Percentiles rank a stretch among this genome's conserved stretches.
Conservation (phyloP, 2,113 vertebrate species). For the Anas platyrhynchos region DNA sequence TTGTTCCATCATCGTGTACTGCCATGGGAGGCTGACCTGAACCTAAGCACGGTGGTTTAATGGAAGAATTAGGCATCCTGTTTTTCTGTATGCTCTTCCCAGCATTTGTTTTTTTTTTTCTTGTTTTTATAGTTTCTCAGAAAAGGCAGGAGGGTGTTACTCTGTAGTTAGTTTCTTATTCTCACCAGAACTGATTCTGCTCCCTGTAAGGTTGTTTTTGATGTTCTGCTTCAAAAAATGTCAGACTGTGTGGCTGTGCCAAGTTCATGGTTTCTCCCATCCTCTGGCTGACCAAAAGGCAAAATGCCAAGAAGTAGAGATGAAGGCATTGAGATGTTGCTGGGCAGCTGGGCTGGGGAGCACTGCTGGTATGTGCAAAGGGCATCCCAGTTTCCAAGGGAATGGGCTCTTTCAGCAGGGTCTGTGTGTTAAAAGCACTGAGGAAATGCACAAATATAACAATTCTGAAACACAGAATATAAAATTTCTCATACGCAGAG, state of each 20-base stretch:
- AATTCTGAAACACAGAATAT: not conserved
- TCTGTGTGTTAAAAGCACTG: not conserved
- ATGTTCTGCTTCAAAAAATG: not conserved
- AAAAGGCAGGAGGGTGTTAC: constrained; percentile 1
- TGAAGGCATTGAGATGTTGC: not conserved
- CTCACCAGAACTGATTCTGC: not conserved
- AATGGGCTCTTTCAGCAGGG: not conserved
- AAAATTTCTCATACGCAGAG: not conserved
- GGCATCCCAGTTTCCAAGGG: not conserved
- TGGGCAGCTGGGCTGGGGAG: not conserved
- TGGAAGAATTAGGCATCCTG: constrained; percentile 44
- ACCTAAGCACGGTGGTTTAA: not conserved
- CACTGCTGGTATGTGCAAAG: not conserved
- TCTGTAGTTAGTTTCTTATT: not conserved
- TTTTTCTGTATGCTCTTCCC: constrained; percentile 10
- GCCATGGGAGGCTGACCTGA: constrained; percentile 52
- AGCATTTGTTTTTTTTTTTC: not conserved
- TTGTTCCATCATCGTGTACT: constrained; percentile 66
- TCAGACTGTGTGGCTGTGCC: not conserved
- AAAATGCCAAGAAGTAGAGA: not conserved
- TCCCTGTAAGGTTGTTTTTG: not conserved
- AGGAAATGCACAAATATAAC: not conserved
- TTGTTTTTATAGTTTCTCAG: not conserved
- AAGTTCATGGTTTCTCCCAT: not conserved
- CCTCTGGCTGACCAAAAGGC: not conserved